Evolutionary conservation across 2,888 invertebrate genomes (phyloP).

Genomic region (Nasonia oneida): DNA sequence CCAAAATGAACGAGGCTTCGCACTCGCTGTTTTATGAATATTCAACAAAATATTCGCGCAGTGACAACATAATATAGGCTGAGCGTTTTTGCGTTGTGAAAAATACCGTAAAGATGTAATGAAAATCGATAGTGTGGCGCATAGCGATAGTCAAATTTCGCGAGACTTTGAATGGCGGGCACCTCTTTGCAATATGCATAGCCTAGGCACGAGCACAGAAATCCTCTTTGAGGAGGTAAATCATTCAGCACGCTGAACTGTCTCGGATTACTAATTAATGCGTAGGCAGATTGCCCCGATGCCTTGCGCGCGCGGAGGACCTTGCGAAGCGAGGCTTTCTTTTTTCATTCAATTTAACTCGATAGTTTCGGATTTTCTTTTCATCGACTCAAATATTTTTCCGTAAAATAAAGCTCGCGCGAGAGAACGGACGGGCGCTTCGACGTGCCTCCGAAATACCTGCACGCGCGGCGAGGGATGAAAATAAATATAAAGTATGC

Average conservation of each 20-base stretch:
- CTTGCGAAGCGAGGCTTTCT: not conserved
- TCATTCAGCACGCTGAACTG: slow-evolving; percentile 73
- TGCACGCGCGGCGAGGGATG: not conserved
- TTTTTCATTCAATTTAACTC: not conserved
- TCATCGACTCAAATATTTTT: not conserved
- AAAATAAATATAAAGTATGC: slow-evolving; percentile 5
- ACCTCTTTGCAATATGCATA: slow-evolving; percentile 77
- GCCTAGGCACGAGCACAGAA: slow-evolving; percentile 74
- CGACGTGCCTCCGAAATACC: not conserved
- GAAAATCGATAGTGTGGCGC: slow-evolving; percentile 41
- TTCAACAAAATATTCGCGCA: not conserved
- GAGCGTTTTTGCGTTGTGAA: not conserved
- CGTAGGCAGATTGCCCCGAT: slow-evolving; percentile 67
- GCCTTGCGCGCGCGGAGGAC: slow-evolving; percentile 17
- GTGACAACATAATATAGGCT: not conserved
- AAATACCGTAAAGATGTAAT: not conserved
- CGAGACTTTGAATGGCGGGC: slow-evolving; percentile 74
- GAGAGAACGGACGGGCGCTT: no score
- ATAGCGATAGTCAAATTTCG: slow-evolving; percentile 52
- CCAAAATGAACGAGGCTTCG: not conserved
- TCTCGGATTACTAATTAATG: slow-evolving; percentile 75
- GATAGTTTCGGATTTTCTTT: not conserved
- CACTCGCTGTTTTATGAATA: slow-evolving; percentile 2
- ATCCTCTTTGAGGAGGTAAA: slow-evolving; percentile 77
- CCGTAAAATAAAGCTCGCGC: not conserved